phyloP scores from a whole-genome alignment of 2,113 vertebrate genomes.

The Zootoca vivipara region DNA sequence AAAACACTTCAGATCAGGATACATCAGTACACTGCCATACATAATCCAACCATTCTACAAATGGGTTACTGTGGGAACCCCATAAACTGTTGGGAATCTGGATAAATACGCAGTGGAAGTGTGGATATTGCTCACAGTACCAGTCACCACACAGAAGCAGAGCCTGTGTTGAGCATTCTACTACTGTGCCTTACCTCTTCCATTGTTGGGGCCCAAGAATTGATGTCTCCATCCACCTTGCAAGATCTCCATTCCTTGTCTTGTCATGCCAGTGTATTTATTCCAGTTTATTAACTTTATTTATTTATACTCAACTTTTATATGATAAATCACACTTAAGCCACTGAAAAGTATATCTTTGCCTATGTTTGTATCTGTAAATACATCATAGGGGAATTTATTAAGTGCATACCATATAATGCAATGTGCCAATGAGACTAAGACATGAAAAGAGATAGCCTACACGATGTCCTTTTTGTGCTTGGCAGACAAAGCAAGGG shows the following conservation, averaged over 20 bases:
- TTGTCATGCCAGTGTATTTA: not conserved
- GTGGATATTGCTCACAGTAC: not conserved
- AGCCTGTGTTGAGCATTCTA: not conserved
- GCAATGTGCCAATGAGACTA: not conserved
- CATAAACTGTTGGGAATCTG: no score
- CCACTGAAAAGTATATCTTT: not conserved
- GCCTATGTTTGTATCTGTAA: no score
- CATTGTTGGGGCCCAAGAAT: not conserved
- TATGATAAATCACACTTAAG: not conserved
- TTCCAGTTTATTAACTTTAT: not conserved
- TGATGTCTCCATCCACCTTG: not conserved
- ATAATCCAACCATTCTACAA: not conserved
- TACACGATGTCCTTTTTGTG: no score
- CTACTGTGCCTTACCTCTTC: not conserved
- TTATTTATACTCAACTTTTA: not conserved
- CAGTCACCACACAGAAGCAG: not conserved
- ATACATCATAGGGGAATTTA: not conserved
- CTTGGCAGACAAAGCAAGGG: no score
- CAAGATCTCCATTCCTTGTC: not conserved
- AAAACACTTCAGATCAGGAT: not conserved
- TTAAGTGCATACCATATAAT: not conserved
- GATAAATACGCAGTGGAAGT: no score
- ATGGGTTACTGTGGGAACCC: not conserved
- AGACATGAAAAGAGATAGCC: not conserved
- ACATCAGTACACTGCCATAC: fast-evolving